A percentile compares a stretch with the other conserved stretches of the same genome.
These are phyloP conservation scores for Ophiothrix spiculata DNA, from an alignment of 35 echinoderm and acorn worm species.

Conservation along the genomic window DNA sequence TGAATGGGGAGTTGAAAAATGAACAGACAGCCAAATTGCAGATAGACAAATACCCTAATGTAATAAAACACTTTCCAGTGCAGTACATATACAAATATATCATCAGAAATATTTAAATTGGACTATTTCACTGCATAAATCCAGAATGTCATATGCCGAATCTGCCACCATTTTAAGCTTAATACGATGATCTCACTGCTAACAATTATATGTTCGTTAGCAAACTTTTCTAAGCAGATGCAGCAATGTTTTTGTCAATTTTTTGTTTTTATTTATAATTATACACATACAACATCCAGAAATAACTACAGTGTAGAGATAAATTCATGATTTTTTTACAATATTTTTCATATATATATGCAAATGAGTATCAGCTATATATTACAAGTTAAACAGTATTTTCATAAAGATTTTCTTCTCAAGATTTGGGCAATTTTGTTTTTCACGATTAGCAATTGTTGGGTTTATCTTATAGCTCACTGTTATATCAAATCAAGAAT, in stretches of 20 bases:
- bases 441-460: no score
- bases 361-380: constrained; percentile 13
- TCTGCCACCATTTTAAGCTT: background rate
- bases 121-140: constrained; percentile 5
- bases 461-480: no score
- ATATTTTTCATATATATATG: constrained; percentile 3
- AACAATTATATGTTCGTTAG: background rate
- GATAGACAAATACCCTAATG: background rate
- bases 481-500: no score
- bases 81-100: constrained; percentile 14
- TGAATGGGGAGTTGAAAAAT: background rate
- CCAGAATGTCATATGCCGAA: background rate
- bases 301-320: background rate
- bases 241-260: background rate
- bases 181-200: background rate
- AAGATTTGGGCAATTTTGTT: no score
- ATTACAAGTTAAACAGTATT: background rate
- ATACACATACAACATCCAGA: constrained; percentile 13
- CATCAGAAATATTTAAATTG: background rate
- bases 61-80: background rate
- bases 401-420: background rate
- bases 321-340: constrained; percentile 1
- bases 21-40: background rate
- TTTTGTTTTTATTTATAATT: background rate
- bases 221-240: background rate